phyloP scores from a whole-genome alignment of 1,140 invertebrate species.

The Pararge aegeria region DNA sequence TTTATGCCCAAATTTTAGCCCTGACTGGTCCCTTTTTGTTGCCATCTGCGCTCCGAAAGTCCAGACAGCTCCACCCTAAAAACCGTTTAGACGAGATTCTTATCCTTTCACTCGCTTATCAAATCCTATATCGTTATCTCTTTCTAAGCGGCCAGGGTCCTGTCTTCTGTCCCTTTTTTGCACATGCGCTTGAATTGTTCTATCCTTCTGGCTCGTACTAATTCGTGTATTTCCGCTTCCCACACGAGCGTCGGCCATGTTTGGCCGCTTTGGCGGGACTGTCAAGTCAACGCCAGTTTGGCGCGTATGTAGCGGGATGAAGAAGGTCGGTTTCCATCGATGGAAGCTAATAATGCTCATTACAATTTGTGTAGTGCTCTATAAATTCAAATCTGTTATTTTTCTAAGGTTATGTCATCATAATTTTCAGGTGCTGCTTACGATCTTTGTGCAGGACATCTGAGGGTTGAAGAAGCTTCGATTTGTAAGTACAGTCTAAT shows the following conservation, averaged over 20 bases:
- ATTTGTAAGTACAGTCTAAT: slow-evolving; percentile 15
- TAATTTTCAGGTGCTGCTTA: slow-evolving; percentile 47
- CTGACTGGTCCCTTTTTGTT: slow-evolving; percentile 76
- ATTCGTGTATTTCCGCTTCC: slow-evolving; percentile 78
- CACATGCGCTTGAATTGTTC: slow-evolving; percentile 55
- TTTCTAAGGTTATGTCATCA: slow-evolving; percentile 30
- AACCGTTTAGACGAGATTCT: slow-evolving; percentile 68
- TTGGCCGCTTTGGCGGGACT: slow-evolving; percentile 60
- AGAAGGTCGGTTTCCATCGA: slow-evolving; percentile 65
- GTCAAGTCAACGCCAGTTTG: slow-evolving; percentile 75
- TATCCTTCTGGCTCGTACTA: slow-evolving; percentile 70
- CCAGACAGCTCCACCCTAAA: slow-evolving; percentile 79
- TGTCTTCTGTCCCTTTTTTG: slow-evolving; percentile 69
- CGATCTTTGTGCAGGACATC: neutral
- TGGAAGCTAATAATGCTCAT: slow-evolving; percentile 46
- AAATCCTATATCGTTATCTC: slow-evolving; percentile 61
- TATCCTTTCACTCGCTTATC: slow-evolving; percentile 64
- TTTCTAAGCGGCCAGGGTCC: slow-evolving; percentile 66
- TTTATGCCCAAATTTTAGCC: slow-evolving; percentile 76
- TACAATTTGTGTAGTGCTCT: slow-evolving; percentile 30
- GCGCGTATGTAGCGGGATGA: slow-evolving; percentile 69
- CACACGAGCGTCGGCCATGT: slow-evolving; percentile 73
- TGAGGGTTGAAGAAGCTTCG: neutral
- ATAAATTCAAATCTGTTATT: slow-evolving; percentile 11
- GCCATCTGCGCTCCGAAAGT: slow-evolving; percentile 71